Evolutionary conservation across 64 coral and sea anemone species (phyloP).

Genomic region (Cladopsammia gracilis): DNA sequence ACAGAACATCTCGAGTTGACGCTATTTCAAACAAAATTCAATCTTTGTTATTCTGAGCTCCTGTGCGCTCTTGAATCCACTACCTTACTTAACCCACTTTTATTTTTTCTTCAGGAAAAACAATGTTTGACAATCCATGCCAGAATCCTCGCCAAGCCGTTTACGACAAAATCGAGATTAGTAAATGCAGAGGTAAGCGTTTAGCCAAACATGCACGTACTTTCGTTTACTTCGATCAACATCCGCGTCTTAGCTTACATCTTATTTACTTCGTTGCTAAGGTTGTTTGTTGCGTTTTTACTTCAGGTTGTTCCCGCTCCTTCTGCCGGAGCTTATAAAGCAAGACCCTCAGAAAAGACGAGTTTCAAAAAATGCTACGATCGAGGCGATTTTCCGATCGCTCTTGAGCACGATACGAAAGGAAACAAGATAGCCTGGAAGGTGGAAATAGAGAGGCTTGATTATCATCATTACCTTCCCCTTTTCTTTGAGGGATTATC

Average conservation of each 20-base stretch:
- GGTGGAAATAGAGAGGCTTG: conserved; percentile 97
- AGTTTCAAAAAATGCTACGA: conserved; percentile 98
- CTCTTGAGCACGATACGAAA: conserved; percentile 98
- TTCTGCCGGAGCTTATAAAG: conserved; percentile 88
- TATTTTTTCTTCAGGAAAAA: not conserved
- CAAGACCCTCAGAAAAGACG: conserved; percentile 85
- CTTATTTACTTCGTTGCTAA: not conserved
- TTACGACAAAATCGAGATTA: conserved; percentile 90
- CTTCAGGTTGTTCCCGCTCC: conserved; percentile 61
- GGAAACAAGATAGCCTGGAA: conserved; percentile 99
- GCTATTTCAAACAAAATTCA: not conserved
- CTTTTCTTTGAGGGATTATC: conserved; percentile 98
- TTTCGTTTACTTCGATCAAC: no score
- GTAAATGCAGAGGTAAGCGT: conserved; percentile 69
- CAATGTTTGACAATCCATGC: conserved; percentile 7
- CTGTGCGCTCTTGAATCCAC: not conserved
- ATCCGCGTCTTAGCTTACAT: not conserved
- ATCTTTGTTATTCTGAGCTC: not conserved
- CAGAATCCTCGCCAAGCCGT: conserved; percentile 64
- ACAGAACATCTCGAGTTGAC: not conserved
- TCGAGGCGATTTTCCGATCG: conserved; percentile 99
- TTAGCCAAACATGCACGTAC: not conserved
- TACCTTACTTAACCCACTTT: not conserved
- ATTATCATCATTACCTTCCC: conserved; percentile 99
- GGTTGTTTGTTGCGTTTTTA: not conserved